Conservation (phyloP, 2,888 invertebrate genomes). For the Nomada hirtipes region DNA sequence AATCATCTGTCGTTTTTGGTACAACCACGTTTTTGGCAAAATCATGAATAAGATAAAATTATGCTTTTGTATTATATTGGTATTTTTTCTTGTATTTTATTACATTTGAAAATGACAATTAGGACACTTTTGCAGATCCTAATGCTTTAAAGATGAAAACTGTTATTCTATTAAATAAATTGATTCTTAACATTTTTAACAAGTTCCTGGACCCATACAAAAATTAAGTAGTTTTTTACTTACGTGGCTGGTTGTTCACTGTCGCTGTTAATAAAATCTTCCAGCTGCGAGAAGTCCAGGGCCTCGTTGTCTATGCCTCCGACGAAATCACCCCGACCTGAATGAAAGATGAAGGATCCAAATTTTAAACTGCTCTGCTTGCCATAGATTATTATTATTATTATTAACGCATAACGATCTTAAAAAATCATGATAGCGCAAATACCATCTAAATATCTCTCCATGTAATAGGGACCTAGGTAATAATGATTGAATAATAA, state of each 20-base stretch:
- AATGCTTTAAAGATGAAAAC: no score
- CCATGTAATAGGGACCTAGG: no score
- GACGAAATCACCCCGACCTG: conserved; percentile 92
- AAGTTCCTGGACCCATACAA: no score
- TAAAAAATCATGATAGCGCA: conserved; percentile 9
- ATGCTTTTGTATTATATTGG: no score
- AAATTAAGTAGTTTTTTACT: conserved; percentile 57
- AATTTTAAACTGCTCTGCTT: background rate
- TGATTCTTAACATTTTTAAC: no score
- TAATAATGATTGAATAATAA: background rate
- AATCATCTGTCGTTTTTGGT: no score
- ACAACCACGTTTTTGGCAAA: no score
- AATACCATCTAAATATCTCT: background rate
- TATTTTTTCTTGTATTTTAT: no score
- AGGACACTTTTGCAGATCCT: no score
- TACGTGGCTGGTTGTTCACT: conserved; percentile 82
- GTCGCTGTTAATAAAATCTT: conserved; percentile 94
- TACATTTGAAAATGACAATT: no score
- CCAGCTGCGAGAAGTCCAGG: conserved; percentile 92
- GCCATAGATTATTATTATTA: background rate
- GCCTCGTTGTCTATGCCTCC: conserved; percentile 95
- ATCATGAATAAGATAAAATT: background rate
- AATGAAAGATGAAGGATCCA: conserved; percentile 26
- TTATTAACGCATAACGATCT: background rate
- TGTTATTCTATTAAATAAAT: no score